Percentiles rank a stretch among this genome's conserved stretches.
These are phyloP conservation scores for Menura novaehollandiae DNA, from an alignment of 2,113 vertebrate species.

Conservation along the genomic window DNA sequence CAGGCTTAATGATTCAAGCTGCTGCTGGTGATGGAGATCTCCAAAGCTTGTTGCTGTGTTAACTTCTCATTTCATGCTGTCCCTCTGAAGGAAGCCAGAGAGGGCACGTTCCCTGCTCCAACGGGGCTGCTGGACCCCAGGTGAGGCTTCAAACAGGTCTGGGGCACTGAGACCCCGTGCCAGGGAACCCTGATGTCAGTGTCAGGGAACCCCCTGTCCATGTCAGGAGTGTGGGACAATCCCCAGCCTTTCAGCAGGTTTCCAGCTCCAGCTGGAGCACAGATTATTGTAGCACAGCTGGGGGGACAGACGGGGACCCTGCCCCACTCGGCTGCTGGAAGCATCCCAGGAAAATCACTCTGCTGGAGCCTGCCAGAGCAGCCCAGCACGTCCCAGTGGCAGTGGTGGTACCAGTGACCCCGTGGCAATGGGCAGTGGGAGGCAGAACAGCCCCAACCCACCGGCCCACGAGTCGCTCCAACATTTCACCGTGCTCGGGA, in stretches of 20 bases:
- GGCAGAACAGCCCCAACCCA: fast-evolving
- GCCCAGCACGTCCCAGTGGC: background rate
- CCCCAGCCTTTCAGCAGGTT: background rate
- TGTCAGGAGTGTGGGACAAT: fast-evolving
- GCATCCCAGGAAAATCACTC: fast-evolving
- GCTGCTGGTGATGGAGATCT: background rate
- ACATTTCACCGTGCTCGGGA: no score
- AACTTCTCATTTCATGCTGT: background rate
- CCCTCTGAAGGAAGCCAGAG: background rate
- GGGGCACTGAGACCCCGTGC: fast-evolving
- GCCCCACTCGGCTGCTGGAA: background rate
- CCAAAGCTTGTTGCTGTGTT: background rate
- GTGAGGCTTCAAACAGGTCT: fast-evolving
- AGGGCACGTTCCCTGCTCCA: background rate
- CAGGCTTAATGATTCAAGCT: background rate
- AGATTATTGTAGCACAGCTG: background rate
- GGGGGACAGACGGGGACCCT: background rate
- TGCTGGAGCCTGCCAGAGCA: background rate
- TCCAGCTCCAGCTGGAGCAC: background rate
- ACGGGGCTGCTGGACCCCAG: fast-evolving
- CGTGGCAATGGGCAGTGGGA: background rate
- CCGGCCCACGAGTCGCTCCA: fast-evolving
- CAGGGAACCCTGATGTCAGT: background rate
- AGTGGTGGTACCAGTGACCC: background rate
- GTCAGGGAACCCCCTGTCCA: background rate